Conservation (phyloP, 1,140 invertebrate species). For the Stegodyphus dumicola region DNA sequence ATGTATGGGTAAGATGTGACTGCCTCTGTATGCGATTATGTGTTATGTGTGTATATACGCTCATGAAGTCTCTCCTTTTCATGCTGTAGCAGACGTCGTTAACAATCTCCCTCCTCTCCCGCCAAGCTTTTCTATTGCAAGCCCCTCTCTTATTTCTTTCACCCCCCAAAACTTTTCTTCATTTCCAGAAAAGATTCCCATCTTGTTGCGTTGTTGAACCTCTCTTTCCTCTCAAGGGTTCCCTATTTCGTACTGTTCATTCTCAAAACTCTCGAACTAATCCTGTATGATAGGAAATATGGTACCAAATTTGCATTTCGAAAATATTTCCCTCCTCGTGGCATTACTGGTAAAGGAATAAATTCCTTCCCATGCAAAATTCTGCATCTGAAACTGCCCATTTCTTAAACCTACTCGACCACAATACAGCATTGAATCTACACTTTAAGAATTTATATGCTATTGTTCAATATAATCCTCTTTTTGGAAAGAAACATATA, state of each 20-base stretch:
- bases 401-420: no score
- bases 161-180: background rate
- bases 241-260: conserved; percentile 11
- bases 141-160: no score
- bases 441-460: no score
- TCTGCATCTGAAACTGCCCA: no score
- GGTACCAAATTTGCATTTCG: background rate
- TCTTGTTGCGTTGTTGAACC: no score
- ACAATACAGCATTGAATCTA: no score
- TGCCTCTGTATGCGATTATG: conserved; percentile 1
- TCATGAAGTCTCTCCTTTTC: conserved; percentile 26
- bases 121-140: conserved; percentile 11
- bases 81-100: conserved; percentile 20
- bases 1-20: conserved; percentile 44
- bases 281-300: no score
- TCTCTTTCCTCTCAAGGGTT: background rate
- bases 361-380: no score
- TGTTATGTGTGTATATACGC: background rate
- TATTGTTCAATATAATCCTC: no score
- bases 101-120: conserved; percentile 2
- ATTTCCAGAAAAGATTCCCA: background rate
- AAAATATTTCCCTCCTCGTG: background rate
- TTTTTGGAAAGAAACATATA: no score
- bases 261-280: background rate
- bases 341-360: background rate